Evolutionary conservation across 1,140 invertebrate genomes (phyloP).

Genomic region (Atta texana): DNA sequence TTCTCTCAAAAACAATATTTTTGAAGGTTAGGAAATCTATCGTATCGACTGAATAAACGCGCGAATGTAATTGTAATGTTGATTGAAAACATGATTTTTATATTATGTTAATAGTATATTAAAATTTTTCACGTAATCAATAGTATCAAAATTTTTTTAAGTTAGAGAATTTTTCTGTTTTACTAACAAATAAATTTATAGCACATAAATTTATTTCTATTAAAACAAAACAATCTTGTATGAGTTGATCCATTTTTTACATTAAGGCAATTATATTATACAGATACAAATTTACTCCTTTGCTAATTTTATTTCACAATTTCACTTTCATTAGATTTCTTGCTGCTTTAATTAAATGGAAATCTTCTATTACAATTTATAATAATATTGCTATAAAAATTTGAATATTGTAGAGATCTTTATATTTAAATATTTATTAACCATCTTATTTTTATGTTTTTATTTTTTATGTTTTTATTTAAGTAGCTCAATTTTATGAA

Average conservation of each 20-base stretch:
- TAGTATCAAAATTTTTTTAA: neutral
- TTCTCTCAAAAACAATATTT: neutral
- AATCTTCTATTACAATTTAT: neutral
- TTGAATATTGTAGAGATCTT: neutral
- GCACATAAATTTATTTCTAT: too few species aligned
- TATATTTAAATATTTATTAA: neutral
- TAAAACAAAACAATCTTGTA: neutral
- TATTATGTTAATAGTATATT: neutral
- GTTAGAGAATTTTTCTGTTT: neutral
- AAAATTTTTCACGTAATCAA: neutral
- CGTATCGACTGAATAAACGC: neutral
- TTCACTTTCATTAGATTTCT: neutral
- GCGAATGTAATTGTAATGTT: neutral
- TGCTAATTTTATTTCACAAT: neutral
- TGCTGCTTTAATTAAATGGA: neutral
- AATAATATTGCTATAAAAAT: conserved; percentile 6
- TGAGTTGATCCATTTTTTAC: too few species aligned
- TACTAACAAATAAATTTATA: neutral
- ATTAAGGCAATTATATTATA: neutral
- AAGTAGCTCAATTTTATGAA: neutral
- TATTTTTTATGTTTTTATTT: conserved; percentile 8
- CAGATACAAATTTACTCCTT: neutral
- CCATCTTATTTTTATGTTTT: neutral
- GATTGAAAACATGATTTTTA: neutral
- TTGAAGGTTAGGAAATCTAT: conserved; percentile 9